A percentile compares a stretch with the other conserved stretches of the same genome.
These are phyloP conservation scores for Bradypodion ventrale DNA, from an alignment of 2,797 vertebrate genomes.

Conservation along the genomic window DNA sequence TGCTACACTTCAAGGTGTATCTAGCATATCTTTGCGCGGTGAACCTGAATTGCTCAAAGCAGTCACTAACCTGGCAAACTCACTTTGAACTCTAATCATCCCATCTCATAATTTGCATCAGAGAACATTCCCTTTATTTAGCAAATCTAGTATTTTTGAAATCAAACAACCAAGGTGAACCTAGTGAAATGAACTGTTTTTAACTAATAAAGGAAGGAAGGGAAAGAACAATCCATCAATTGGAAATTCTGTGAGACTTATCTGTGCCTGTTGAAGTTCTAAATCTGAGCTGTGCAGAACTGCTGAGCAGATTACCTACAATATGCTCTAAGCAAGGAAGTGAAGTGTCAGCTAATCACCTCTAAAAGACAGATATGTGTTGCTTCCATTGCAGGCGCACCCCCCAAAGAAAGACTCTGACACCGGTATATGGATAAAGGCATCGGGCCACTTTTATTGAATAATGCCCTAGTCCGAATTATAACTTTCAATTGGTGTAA, in stretches of 20 bases:
- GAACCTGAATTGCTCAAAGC: not conserved
- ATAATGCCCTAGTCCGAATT: too few relatives aligned
- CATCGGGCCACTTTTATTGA: too few relatives aligned
- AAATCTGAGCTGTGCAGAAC: not conserved
- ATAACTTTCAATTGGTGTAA: too few relatives aligned
- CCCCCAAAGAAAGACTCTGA: too few relatives aligned
- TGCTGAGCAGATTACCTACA: not conserved
- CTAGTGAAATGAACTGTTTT: not conserved
- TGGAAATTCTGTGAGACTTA: not conserved
- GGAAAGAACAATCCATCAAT: not conserved
- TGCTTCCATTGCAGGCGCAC: too few relatives aligned
- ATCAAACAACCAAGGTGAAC: not conserved
- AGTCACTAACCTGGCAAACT: not conserved
- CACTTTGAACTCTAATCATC: not conserved
- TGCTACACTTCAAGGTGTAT: not conserved
- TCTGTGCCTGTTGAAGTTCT: too few relatives aligned
- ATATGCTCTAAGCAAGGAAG: not conserved
- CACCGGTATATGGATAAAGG: too few relatives aligned
- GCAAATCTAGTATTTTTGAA: not conserved
- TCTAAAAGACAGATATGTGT: not conserved
- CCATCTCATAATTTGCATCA: not conserved
- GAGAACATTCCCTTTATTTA: not conserved
- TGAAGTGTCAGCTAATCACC: not conserved
- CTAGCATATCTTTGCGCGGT: not conserved
- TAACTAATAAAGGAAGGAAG: not conserved